Evolutionary conservation across 2,888 invertebrate species (phyloP).

Genomic region (Melanargia galathea): DNA sequence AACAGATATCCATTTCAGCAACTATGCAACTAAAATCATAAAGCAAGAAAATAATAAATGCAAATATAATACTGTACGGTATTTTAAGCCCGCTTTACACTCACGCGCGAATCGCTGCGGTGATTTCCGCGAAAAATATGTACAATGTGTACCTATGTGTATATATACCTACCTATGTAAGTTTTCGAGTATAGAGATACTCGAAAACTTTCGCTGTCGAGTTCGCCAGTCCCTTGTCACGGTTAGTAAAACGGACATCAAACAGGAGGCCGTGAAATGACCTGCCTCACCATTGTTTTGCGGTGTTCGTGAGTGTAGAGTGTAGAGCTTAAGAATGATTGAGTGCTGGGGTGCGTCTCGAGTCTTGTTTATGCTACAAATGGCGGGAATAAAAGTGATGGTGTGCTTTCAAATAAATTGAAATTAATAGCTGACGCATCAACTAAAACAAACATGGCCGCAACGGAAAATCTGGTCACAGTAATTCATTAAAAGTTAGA

Average conservation of each 20-base stretch:
- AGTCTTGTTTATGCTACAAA: constrained; percentile 17
- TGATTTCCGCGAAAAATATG: too few species aligned
- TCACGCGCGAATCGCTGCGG: too few species aligned
- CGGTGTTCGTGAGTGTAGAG: too few species aligned
- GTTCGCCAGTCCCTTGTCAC: too few species aligned
- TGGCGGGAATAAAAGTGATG: constrained; percentile 16
- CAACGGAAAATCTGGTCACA: constrained; percentile 17
- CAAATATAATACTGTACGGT: background rate
- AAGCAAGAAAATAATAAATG: constrained; percentile 1
- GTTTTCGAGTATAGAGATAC: too few species aligned
- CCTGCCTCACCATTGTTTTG: too few species aligned
- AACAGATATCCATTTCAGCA: background rate
- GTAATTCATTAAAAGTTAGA: constrained; percentile 17
- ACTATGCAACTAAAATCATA: background rate
- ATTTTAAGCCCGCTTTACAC: too few species aligned
- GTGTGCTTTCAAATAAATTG: constrained; percentile 21
- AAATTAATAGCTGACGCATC: constrained; percentile 29
- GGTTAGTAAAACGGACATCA: too few species aligned
- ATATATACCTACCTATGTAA: too few species aligned
- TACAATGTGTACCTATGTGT: too few species aligned
- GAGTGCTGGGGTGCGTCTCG: constrained; percentile 5
- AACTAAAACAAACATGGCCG: constrained; percentile 23
- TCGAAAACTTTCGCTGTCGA: too few species aligned
- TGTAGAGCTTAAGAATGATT: constrained; percentile 16
- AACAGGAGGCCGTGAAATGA: too few species aligned